These are phyloP conservation scores for Myiozetetes cayanensis DNA, from an alignment of 2,113 vertebrate genomes.

Conservation along the genomic window DNA sequence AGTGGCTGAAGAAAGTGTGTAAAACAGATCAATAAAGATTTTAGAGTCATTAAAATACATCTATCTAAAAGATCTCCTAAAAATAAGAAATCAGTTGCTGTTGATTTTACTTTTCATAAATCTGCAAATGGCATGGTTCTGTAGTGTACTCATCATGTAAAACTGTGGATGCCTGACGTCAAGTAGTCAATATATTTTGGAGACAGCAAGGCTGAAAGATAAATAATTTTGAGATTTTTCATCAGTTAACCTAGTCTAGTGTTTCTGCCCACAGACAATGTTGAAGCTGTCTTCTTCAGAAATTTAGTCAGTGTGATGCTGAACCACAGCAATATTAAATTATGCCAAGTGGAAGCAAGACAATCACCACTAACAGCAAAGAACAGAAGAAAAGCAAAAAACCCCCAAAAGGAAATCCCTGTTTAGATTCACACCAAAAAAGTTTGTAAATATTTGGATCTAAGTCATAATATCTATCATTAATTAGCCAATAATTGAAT, in stretches of 20 bases:
- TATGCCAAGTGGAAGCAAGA: background rate
- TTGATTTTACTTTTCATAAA: background rate
- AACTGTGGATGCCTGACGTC: background rate
- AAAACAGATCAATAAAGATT: background rate
- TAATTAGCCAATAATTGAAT: background rate
- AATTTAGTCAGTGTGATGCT: background rate
- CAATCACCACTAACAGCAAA: background rate
- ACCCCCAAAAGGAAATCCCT: accelerated
- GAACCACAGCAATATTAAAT: background rate
- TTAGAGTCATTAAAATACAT: background rate
- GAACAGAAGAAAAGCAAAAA: background rate
- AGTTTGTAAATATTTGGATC: background rate
- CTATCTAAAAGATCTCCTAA: background rate
- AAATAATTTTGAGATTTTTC: background rate
- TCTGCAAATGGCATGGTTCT: background rate
- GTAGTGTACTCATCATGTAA: background rate
- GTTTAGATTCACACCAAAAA: background rate
- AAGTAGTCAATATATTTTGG: background rate
- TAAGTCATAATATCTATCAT: background rate
- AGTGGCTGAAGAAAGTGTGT: background rate
- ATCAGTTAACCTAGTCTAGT: background rate
- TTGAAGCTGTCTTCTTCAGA: background rate
- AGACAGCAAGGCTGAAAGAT: background rate
- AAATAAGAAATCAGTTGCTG: background rate
- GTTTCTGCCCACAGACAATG: background rate